Evolutionary conservation across 1,140 invertebrate species (phyloP).

Genomic region (Piezodorus guildinii): DNA sequence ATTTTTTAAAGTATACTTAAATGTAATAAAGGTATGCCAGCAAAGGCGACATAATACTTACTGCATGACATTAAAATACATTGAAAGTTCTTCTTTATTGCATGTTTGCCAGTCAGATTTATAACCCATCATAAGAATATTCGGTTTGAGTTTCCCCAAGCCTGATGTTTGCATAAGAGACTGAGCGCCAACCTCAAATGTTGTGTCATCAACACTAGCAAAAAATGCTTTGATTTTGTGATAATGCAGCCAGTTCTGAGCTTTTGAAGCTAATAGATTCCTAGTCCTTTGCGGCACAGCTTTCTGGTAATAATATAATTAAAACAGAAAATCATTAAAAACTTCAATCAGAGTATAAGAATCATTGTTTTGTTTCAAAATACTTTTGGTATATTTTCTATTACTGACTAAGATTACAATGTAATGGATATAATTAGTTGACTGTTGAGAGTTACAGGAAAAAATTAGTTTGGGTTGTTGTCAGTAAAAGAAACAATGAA

Average conservation of each 20-base stretch:
- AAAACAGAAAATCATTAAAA: too few relatives aligned
- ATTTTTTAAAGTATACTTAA: too few relatives aligned
- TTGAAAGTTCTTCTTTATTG: constrained; percentile 39
- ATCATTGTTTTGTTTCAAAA: too few relatives aligned
- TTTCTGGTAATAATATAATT: constrained; percentile 28
- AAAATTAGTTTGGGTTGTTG: too few relatives aligned
- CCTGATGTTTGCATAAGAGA: constrained; percentile 69
- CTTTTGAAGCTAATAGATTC: constrained; percentile 42
- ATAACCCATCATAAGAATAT: constrained; percentile 83
- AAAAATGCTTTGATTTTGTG: constrained; percentile 87
- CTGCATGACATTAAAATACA: constrained; percentile 89
- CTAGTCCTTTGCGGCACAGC: constrained; percentile 43
- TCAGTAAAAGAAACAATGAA: too few relatives aligned
- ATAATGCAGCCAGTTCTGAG: constrained; percentile 66
- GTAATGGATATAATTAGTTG: too few relatives aligned
- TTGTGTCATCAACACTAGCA: constrained; percentile 62
- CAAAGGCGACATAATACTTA: constrained; percentile 45
- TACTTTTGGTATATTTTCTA: too few relatives aligned
- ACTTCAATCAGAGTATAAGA: too few relatives aligned
- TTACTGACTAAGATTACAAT: too few relatives aligned
- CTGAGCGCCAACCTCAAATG: constrained; percentile 59
- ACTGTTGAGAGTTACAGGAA: too few relatives aligned
- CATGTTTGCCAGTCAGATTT: constrained; percentile 81
- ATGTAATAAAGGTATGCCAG: too few relatives aligned
- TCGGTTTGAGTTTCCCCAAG: constrained; percentile 79